These are phyloP conservation scores for Streptopelia turtur DNA, from an alignment of 2,797 vertebrate species.

Conservation along the genomic window DNA sequence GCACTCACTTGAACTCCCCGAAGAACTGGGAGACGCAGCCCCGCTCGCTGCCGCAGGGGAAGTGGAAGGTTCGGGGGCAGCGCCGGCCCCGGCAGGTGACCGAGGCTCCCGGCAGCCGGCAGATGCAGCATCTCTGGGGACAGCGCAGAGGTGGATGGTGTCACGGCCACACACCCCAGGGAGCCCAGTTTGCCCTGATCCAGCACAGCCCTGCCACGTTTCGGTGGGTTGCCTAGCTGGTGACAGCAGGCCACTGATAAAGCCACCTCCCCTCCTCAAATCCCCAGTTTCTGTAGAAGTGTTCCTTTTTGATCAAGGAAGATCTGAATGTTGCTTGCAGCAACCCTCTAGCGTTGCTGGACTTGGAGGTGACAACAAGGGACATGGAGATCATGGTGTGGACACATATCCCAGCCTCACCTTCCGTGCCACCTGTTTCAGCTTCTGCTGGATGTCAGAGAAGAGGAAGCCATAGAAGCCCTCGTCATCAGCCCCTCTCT, in stretches of 20 bases:
- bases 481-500: slow-evolving; percentile 74
- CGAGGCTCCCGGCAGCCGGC: slow-evolving; percentile 76
- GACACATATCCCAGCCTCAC: slow-evolving; percentile 10
- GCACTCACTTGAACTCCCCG: slow-evolving; percentile 77
- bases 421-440: slow-evolving; percentile 70
- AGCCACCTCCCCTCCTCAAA: too few relatives aligned
- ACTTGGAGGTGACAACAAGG: too few relatives aligned
- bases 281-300: too few relatives aligned
- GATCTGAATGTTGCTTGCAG: too few relatives aligned
- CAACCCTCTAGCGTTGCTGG: too few relatives aligned
- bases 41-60: slow-evolving; percentile 77
- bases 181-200: too few relatives aligned
- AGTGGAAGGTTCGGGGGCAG: slow-evolving; percentile 78
- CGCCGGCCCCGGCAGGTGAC: slow-evolving; percentile 74
- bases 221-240: too few relatives aligned
- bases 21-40: slow-evolving; percentile 81
- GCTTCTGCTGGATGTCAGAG: slow-evolving; percentile 72
- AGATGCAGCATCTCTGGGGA: slow-evolving; percentile 72
- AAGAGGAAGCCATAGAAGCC: slow-evolving; percentile 81
- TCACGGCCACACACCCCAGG: too few relatives aligned
- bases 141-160: background rate
- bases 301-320: too few relatives aligned
- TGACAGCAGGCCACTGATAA: too few relatives aligned
- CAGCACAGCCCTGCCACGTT: too few relatives aligned
- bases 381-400: accelerated